Evolutionary conservation across 2,113 vertebrate species (phyloP).

Genomic region (Zeus faber): DNA sequence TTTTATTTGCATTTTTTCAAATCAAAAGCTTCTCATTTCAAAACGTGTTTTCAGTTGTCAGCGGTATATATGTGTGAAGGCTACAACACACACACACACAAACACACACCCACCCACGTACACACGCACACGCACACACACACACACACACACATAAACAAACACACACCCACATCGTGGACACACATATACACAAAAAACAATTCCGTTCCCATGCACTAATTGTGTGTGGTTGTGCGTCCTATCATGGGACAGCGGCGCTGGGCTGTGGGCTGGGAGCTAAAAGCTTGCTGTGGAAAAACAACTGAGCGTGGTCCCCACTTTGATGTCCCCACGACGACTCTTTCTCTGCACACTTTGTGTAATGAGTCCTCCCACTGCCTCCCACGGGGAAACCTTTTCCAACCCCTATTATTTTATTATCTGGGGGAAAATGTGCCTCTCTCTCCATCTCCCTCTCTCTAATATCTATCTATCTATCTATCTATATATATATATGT

Average conservation of each 20-base stretch:
- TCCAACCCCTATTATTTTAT: slow-evolving; percentile 57
- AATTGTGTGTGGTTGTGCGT: slow-evolving; percentile 11
- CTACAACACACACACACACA: slow-evolving; percentile 2
- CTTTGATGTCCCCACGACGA: slow-evolving; percentile 64
- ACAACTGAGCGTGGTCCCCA: slow-evolving; percentile 38
- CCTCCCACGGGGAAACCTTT: slow-evolving; percentile 41
- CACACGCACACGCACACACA: slow-evolving; percentile 4
- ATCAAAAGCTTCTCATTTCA: slow-evolving; percentile 5
- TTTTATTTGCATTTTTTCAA: not conserved
- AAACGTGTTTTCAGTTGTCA: slow-evolving; percentile 12
- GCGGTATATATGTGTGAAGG: not conserved
- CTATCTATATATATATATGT: not conserved
- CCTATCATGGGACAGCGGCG: slow-evolving; percentile 50
- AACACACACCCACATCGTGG: too few relatives aligned
- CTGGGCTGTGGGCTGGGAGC: slow-evolving; percentile 32
- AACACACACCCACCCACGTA: not conserved
- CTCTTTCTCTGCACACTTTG: slow-evolving; percentile 48
- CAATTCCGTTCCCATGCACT: slow-evolving; percentile 15
- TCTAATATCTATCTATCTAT: not conserved
- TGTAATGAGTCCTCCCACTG: slow-evolving; percentile 58
- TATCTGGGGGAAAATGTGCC: slow-evolving; percentile 46
- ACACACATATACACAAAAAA: slow-evolving; percentile 1
- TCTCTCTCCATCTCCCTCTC: slow-evolving; percentile 10
- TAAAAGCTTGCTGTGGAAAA: slow-evolving; percentile 44
- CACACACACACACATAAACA: slow-evolving; percentile 6